A percentile compares a stretch with the other conserved stretches of the same genome.
Conservation (phyloP, 2,113 vertebrate genomes). For the Alethe castanea region DNA sequence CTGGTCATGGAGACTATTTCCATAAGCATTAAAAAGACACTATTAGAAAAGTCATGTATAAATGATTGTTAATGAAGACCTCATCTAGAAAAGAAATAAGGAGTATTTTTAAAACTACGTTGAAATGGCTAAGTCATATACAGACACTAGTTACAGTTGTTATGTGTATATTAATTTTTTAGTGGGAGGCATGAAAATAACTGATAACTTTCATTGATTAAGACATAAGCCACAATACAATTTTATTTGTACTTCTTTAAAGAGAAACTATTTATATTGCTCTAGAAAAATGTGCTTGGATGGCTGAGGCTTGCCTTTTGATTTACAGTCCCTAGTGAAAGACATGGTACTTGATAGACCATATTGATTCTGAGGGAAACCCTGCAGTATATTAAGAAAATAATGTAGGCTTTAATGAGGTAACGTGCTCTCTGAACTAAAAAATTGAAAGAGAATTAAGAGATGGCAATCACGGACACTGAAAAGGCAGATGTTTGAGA, state of each 20-base stretch:
- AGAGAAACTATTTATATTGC: neutral
- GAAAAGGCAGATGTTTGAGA: conserved; percentile 37
- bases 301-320: neutral
- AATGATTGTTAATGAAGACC: neutral
- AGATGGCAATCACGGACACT: neutral
- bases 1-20: neutral
- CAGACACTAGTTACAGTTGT: neutral
- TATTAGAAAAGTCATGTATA: neutral
- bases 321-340: conserved; percentile 10
- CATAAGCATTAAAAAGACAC: neutral
- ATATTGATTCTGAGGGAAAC: conserved; percentile 31
- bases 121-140: neutral
- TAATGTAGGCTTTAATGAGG: conserved; percentile 50
- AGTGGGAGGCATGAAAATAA: neutral
- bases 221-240: neutral
- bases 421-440: conserved; percentile 61
- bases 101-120: neutral
- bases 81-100: neutral
- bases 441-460: conserved; percentile 63
- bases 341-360: conserved; percentile 18
- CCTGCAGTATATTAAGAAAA: conserved; percentile 56
- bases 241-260: neutral
- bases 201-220: neutral
- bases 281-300: neutral
- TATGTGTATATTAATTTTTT: neutral